Evolutionary conservation across 2,888 invertebrate genomes (phyloP).

Genomic region (Euspilapteryx auroguttella): DNA sequence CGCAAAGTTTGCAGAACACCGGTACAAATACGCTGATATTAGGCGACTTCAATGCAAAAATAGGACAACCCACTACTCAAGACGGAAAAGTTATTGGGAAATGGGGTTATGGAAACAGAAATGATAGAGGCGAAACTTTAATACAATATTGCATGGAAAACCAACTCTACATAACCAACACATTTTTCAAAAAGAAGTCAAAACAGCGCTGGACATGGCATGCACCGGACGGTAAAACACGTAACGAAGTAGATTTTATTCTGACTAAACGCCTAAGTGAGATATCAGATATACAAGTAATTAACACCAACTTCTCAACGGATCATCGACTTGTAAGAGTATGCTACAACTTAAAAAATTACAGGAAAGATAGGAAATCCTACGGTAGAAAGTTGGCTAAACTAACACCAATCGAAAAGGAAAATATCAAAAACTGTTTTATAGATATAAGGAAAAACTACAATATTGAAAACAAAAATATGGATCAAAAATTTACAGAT

Average conservation of each 20-base stretch:
- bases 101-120: constrained; percentile 6
- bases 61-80: background rate
- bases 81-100: constrained; percentile 1
- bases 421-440: no score
- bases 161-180: constrained; percentile 6
- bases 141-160: constrained; percentile 7
- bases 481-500: no score
- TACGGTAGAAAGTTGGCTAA: no score
- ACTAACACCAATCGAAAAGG: no score
- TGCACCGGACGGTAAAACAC: constrained; percentile 4
- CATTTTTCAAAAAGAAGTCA: constrained; percentile 6
- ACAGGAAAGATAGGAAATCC: no score
- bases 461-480: no score
- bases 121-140: constrained; percentile 6
- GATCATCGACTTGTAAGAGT: background rate
- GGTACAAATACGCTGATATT: no score
- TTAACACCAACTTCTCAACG: background rate
- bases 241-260: constrained; percentile 12
- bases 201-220: constrained; percentile 7
- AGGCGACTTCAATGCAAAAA: no score
- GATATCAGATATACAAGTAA: background rate
- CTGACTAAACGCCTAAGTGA: constrained; percentile 8
- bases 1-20: constrained; percentile 3
- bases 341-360: no score
- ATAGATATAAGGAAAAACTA: no score